phyloP scores from a whole-genome alignment of 2,888 invertebrate genomes.

The Agonopterix heracliana region DNA sequence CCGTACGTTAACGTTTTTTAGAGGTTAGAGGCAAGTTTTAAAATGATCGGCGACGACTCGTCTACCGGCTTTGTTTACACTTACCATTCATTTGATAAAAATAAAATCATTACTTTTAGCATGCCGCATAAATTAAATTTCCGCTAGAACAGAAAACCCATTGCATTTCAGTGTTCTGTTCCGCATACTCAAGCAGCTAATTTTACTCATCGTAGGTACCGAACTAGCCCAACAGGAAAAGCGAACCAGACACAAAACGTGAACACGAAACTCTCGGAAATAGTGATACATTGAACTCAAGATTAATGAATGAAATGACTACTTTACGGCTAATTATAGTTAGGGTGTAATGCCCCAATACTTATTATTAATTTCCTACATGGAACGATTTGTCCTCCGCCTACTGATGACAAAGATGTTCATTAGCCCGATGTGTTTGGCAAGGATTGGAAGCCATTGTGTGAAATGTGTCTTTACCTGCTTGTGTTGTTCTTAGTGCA shows the following conservation, averaged over 20 bases:
- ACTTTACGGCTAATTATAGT: slow-evolving; percentile 22
- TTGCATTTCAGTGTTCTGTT: too few relatives aligned
- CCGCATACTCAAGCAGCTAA: too few relatives aligned
- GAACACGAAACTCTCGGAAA: background rate
- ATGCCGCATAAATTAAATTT: too few relatives aligned
- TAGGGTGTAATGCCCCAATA: slow-evolving; percentile 41
- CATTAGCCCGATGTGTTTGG: slow-evolving; percentile 59
- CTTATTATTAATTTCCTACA: slow-evolving; percentile 26
- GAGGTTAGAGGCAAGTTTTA: too few relatives aligned
- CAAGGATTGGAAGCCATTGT: slow-evolving; percentile 41
- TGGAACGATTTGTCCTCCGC: slow-evolving; percentile 24
- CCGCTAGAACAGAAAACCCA: too few relatives aligned
- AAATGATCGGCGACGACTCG: too few relatives aligned
- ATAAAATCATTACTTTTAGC: too few relatives aligned
- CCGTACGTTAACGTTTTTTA: too few relatives aligned
- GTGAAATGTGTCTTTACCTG: slow-evolving; percentile 45
- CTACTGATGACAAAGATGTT: slow-evolving; percentile 33
- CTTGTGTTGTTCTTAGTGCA: slow-evolving; percentile 46
- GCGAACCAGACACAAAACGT: background rate
- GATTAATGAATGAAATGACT: slow-evolving; percentile 22
- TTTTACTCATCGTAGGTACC: too few relatives aligned
- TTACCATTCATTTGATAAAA: too few relatives aligned
- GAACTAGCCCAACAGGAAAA: background rate
- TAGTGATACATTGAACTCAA: slow-evolving; percentile 25
- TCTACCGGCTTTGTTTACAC: too few relatives aligned